Evolutionary conservation across 2,113 vertebrate genomes (phyloP).

Genomic region (Prinia subflava): DNA sequence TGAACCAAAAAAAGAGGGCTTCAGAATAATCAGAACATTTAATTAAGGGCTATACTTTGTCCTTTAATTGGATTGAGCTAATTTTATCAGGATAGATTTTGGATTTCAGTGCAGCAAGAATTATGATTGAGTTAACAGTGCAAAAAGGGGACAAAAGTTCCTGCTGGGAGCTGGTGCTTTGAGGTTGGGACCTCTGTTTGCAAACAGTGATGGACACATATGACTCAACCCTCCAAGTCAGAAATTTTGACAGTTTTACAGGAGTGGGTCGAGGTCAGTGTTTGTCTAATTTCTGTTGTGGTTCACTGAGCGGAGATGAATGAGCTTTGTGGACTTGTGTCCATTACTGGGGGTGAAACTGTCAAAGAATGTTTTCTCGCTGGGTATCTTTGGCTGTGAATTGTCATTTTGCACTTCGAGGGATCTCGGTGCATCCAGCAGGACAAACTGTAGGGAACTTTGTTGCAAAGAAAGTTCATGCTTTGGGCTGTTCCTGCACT

Average conservation of each 20-base stretch:
- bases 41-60: conserved; percentile 48
- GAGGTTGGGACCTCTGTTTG: neutral
- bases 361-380: neutral
- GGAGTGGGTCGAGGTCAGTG: neutral
- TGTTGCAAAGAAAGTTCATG: neutral
- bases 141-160: neutral
- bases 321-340: neutral
- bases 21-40: conserved; percentile 48
- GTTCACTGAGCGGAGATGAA: neutral
- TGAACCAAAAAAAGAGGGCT: neutral
- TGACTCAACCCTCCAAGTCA: neutral
- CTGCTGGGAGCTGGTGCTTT: neutral
- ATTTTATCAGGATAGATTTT: conserved; percentile 59
- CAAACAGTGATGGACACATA: neutral
- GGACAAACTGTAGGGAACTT: neutral
- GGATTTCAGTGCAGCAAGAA: neutral
- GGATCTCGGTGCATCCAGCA: neutral
- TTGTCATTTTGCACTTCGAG: neutral
- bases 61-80: conserved; percentile 55
- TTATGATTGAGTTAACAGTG: neutral
- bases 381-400: neutral
- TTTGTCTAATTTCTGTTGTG: neutral
- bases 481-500: neutral
- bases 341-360: neutral
- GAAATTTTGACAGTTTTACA: neutral